phyloP scores from a whole-genome alignment of 92 coral and sea anemone genomes.

The Heteractis magnifica region DNA sequence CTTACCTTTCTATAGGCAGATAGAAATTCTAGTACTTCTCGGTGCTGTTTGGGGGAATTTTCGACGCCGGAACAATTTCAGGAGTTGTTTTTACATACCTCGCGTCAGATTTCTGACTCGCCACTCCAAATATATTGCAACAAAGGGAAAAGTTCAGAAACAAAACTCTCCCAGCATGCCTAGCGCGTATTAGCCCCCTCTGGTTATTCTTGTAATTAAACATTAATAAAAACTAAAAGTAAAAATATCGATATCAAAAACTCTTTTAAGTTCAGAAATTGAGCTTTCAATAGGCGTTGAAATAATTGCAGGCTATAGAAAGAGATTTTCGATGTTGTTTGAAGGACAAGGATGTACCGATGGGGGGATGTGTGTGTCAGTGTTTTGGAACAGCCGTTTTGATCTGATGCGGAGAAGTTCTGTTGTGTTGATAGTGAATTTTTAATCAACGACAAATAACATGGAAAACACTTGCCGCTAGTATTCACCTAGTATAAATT shows the following conservation, averaged over 20 bases:
- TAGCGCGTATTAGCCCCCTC: conserved; percentile 75
- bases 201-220: conserved; percentile 68
- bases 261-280: conserved; percentile 32
- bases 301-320: conserved; percentile 4
- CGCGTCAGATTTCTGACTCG: conserved; percentile 66
- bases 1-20: conserved; percentile 24
- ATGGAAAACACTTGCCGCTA: conserved; percentile 32
- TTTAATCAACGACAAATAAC: conserved; percentile 37
- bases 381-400: neutral
- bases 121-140: conserved; percentile 64
- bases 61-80: conserved; percentile 50
- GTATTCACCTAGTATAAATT: conserved; percentile 3
- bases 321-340: neutral
- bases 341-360: neutral
- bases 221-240: conserved; percentile 53
- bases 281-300: conserved; percentile 13
- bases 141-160: conserved; percentile 84
- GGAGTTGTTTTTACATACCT: conserved; percentile 59
- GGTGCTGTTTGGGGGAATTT: conserved; percentile 40
- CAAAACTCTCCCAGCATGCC: conserved; percentile 90
- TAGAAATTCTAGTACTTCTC: conserved; percentile 38
- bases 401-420: conserved; percentile 26
- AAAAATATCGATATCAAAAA: conserved; percentile 48
- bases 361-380: conserved; percentile 1
- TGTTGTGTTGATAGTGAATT: conserved; percentile 32